Evolutionary conservation across 2,888 invertebrate species (phyloP).

Genomic region (Microchrysa polita): DNA sequence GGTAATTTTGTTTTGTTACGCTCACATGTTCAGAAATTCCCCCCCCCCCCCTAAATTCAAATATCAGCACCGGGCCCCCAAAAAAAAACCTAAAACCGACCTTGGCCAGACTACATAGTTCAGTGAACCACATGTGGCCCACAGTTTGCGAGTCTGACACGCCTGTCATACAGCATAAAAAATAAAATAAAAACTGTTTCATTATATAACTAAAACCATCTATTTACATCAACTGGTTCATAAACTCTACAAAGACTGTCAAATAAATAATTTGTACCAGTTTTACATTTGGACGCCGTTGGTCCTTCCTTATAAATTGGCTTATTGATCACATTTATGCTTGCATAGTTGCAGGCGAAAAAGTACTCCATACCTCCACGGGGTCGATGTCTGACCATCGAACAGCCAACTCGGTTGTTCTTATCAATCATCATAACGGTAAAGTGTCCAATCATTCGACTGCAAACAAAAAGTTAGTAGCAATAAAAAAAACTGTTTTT

Average conservation of each 20-base stretch:
- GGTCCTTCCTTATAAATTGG: constrained; percentile 30
- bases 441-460: constrained; percentile 44
- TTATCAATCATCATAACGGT: constrained; percentile 41
- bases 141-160: no score
- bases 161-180: no score
- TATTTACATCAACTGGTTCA: constrained; percentile 30
- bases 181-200: no score
- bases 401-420: constrained; percentile 43
- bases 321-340: constrained; percentile 31
- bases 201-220: constrained; percentile 25
- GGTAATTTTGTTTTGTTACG: no score
- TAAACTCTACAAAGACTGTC: constrained; percentile 13
- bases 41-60: no score
- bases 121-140: no score
- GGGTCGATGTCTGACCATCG: constrained; percentile 10
- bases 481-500: background rate
- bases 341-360: constrained; percentile 37
- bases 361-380: constrained; percentile 1
- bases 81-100: no score
- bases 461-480: constrained; percentile 13
- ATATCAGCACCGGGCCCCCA: no score
- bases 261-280: constrained; percentile 27
- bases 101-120: no score
- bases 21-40: no score
- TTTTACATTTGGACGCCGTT: constrained; percentile 20